Conservation (phyloP, 2,113 vertebrate genomes). For the Gymnocephalus cernua region DNA sequence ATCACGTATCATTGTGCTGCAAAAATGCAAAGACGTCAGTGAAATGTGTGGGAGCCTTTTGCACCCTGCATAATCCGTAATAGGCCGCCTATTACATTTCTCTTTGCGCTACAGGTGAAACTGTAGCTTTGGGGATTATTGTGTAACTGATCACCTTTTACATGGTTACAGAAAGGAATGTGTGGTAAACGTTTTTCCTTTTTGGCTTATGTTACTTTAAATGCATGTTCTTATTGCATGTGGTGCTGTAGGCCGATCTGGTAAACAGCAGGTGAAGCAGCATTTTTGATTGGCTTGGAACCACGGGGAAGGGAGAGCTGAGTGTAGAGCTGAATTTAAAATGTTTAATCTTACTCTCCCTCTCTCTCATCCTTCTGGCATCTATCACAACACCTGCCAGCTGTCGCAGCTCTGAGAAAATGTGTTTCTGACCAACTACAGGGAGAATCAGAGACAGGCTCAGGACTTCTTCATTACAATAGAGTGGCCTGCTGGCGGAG, state of each 20-base stretch:
- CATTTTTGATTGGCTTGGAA: slow-evolving; percentile 14
- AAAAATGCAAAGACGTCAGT: background rate
- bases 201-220: background rate
- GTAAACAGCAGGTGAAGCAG: slow-evolving; percentile 35
- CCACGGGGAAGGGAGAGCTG: slow-evolving; percentile 11
- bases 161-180: slow-evolving; percentile 56
- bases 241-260: background rate
- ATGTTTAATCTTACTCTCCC: slow-evolving; percentile 15
- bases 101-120: slow-evolving; percentile 31
- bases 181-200: background rate
- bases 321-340: slow-evolving; percentile 35
- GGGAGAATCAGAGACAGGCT: slow-evolving; percentile 71
- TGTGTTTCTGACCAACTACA: slow-evolving; percentile 78
- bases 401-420: slow-evolving; percentile 84
- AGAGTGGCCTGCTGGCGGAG: slow-evolving; percentile 53
- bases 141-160: slow-evolving; percentile 61
- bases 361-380: slow-evolving; percentile 76
- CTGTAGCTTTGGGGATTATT: slow-evolving; percentile 51
- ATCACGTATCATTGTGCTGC: background rate
- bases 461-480: slow-evolving; percentile 75
- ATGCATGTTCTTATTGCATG: background rate
- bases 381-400: slow-evolving; percentile 86
- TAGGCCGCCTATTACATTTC: slow-evolving; percentile 15
- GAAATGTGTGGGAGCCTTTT: background rate
- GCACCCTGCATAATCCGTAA: slow-evolving; percentile 11